phyloP scores from a whole-genome alignment of 2,113 vertebrate species.

The Perca fluviatilis region DNA sequence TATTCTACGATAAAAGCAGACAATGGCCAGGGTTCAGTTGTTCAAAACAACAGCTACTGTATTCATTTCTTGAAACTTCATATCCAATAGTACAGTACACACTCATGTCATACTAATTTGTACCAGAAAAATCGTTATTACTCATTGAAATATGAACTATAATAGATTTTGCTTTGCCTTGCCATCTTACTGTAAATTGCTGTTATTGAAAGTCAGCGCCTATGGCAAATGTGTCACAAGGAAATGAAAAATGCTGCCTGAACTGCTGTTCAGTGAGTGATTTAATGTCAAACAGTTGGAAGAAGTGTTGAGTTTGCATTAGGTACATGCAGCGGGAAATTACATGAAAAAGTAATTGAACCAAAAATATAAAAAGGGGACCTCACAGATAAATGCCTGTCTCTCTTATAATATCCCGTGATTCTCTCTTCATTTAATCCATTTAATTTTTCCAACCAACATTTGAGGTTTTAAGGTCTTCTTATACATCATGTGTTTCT shows the following conservation, averaged over 20 bases:
- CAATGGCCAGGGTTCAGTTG: background rate
- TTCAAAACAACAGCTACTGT: background rate
- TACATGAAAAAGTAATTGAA: background rate
- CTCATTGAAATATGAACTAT: background rate
- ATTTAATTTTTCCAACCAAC: too few relatives aligned
- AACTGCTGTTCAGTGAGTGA: background rate
- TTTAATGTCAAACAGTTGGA: conserved; percentile 6
- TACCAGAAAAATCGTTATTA: background rate
- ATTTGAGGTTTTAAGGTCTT: background rate
- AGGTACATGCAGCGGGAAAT: background rate
- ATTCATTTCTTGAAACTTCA: background rate
- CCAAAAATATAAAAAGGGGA: background rate
- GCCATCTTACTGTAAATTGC: background rate
- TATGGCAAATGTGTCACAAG: background rate
- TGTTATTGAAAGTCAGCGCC: background rate
- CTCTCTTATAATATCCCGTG: background rate
- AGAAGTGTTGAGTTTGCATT: conserved; percentile 4
- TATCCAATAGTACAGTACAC: background rate
- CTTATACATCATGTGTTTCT: background rate
- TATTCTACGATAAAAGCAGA: background rate
- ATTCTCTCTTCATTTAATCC: background rate
- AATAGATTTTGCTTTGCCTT: background rate
- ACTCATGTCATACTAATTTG: background rate
- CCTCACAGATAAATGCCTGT: background rate
- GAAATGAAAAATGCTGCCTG: conserved; percentile 2